Evolutionary conservation across 2,888 invertebrate genomes (phyloP).

Genomic region (Tiliacea citrago): DNA sequence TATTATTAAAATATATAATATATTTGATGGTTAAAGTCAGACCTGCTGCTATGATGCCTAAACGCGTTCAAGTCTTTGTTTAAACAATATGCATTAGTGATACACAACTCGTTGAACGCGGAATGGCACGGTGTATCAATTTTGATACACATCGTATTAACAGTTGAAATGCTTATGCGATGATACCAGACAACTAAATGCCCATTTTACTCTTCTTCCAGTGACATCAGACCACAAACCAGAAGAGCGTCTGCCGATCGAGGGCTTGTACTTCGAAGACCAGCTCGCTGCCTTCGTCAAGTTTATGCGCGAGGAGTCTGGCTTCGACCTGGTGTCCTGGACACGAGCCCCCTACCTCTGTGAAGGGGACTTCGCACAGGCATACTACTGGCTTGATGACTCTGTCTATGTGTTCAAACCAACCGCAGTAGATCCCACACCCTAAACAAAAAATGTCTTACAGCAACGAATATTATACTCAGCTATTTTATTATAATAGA

Average conservation of each 20-base stretch:
- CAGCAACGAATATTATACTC: constrained; percentile 48
- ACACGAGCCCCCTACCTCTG: constrained; percentile 98
- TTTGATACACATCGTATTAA: not conserved
- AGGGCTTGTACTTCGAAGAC: constrained; percentile 93
- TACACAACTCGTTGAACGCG: not conserved
- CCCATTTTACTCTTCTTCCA: constrained; percentile 67
- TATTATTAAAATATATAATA: not conserved
- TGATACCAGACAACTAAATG: not conserved
- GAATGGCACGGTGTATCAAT: not conserved
- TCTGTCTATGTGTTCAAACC: constrained; percentile 95
- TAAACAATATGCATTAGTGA: not conserved
- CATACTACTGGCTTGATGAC: constrained; percentile 98
- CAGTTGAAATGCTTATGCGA: not conserved
- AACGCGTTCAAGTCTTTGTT: not conserved
- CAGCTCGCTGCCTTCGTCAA: constrained; percentile 94
- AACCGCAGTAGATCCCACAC: constrained; percentile 40
- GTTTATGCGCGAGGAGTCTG: constrained; percentile 91
- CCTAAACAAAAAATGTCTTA: constrained; percentile 39
- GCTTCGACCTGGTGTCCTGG: constrained; percentile 96
- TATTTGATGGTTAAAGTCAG: too few relatives aligned
- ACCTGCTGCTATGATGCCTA: too few relatives aligned
- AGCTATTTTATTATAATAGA: constrained; percentile 6
- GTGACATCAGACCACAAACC: constrained; percentile 93
- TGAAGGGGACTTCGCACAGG: constrained; percentile 98
- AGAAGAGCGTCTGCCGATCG: constrained; percentile 92